phyloP scores from a whole-genome alignment of 2,888 invertebrate species.

The Lasioglossum vierecki region DNA sequence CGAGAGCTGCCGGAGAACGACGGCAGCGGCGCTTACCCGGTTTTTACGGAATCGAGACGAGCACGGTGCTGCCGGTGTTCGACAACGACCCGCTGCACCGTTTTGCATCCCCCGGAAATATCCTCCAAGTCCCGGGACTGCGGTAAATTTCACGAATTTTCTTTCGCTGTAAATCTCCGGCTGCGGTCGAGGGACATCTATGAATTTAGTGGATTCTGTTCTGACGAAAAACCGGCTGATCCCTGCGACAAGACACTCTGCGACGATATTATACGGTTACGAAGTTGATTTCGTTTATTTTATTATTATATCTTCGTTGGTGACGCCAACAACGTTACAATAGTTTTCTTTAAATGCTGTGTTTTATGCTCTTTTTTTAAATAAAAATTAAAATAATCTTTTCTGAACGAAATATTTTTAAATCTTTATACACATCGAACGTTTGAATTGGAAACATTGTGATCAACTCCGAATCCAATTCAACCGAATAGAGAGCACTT shows the following conservation, averaged over 20 bases:
- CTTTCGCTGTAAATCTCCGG: background rate
- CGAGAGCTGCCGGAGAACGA: conserved; percentile 30
- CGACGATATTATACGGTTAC: background rate
- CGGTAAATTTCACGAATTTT: background rate
- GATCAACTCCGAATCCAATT: background rate
- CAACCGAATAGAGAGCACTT: background rate
- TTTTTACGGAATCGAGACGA: conserved; percentile 58
- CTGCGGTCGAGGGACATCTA: background rate
- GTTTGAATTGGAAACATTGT: background rate
- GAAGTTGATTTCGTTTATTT: background rate
- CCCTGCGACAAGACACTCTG: background rate
- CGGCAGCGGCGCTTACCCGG: background rate
- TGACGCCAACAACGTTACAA: background rate
- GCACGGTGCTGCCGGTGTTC: conserved; percentile 27
- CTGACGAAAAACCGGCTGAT: background rate
- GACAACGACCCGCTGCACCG: conserved; percentile 23
- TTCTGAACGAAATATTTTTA: background rate
- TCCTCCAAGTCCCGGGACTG: background rate
- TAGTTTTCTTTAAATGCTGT: background rate
- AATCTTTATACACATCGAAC: too few species aligned
- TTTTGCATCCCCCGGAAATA: conserved; percentile 27
- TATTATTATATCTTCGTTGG: background rate
- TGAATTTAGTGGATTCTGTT: background rate
- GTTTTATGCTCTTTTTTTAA: background rate
- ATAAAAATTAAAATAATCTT: too few species aligned